These are phyloP conservation scores for Platycnemis pennipes DNA, from an alignment of 2,888 invertebrate genomes.

Conservation along the genomic window DNA sequence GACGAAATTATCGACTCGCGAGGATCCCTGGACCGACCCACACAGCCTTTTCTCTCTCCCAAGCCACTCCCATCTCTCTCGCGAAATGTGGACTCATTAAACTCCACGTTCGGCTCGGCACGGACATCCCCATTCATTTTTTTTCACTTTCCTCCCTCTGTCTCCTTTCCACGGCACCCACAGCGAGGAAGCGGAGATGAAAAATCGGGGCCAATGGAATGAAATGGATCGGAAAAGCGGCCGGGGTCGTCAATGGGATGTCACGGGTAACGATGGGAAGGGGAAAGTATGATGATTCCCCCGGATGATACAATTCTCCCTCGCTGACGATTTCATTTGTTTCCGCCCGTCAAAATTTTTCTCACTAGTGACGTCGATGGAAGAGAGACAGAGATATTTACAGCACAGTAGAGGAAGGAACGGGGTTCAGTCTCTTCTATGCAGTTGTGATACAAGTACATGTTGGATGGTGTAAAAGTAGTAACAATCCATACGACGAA, in stretches of 20 bases:
- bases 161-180: neutral
- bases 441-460: too few relatives aligned
- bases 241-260: neutral
- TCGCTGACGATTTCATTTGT: slow-evolving; percentile 9
- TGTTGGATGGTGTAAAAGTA: too few relatives aligned
- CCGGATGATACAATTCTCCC: neutral
- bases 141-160: neutral
- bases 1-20: neutral
- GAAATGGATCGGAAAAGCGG: slow-evolving; percentile 22
- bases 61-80: neutral
- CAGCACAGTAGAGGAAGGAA: too few relatives aligned
- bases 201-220: slow-evolving; percentile 32
- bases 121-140: neutral
- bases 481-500: too few relatives aligned
- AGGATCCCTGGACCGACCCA: neutral
- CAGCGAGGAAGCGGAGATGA: neutral
- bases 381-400: too few relatives aligned
- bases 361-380: neutral
- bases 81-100: neutral
- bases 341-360: neutral
- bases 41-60: neutral
- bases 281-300: neutral
- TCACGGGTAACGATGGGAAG: neutral
- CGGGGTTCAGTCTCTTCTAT: too few relatives aligned
- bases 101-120: neutral